Evolutionary conservation across 2,888 invertebrate species (phyloP).

Genomic region (Phalera bucephala): DNA sequence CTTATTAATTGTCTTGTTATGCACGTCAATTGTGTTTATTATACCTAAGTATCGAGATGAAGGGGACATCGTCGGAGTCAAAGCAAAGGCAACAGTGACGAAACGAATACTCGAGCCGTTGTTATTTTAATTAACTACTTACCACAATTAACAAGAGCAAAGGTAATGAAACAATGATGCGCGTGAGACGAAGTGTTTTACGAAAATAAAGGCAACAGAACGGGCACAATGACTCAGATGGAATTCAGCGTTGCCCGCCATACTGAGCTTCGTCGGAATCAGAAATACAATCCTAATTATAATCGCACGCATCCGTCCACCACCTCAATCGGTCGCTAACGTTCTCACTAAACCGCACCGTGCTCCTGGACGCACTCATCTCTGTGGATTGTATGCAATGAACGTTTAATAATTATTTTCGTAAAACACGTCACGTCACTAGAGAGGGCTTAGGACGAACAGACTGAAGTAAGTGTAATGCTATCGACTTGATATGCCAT

Average conservation of each 20-base stretch:
- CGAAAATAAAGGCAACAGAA: conserved; percentile 81
- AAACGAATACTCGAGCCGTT: conserved; percentile 22
- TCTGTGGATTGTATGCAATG: conserved; percentile 42
- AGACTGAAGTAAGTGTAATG: no score
- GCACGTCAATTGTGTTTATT: conserved; percentile 25
- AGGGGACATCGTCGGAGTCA: conserved; percentile 13
- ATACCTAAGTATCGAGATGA: conserved; percentile 10
- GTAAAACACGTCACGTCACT: conserved; percentile 40
- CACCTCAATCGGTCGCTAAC: conserved; percentile 75
- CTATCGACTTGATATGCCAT: no score
- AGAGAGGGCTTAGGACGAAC: no score
- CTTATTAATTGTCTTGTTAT: conserved; percentile 34
- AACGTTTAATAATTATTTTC: conserved; percentile 43
- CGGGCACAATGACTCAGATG: conserved; percentile 82
- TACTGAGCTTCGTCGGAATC: conserved; percentile 79
- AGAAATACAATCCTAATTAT: conserved; percentile 84
- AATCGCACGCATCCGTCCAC: conserved; percentile 81
- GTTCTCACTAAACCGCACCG: conserved; percentile 39
- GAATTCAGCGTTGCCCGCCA: conserved; percentile 79
- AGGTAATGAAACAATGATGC: conserved; percentile 70
- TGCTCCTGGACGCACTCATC: conserved; percentile 42
- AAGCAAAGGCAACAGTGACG: conserved; percentile 23
- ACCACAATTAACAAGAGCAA: conserved; percentile 38
- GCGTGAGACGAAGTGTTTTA: conserved; percentile 74
- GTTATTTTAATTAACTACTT: conserved; percentile 39